phyloP scores from a whole-genome alignment of 2,113 vertebrate species.

The Hassar affinis region DNA sequence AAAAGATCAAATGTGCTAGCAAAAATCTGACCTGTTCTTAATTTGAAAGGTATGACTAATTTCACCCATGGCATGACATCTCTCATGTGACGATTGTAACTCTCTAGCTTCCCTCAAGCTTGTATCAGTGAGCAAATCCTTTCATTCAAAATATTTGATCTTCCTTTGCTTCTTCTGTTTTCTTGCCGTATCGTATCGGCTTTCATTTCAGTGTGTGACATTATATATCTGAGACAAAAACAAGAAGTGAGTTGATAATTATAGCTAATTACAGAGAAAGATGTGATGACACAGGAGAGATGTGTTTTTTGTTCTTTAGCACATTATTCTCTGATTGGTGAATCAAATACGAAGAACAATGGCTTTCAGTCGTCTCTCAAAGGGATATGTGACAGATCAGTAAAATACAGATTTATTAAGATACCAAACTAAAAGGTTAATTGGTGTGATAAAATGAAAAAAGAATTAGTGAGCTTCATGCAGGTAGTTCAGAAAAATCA shows the following conservation, averaged over 20 bases:
- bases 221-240: background rate
- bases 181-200: background rate
- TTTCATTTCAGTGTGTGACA: background rate
- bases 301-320: constrained; percentile 3
- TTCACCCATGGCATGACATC: background rate
- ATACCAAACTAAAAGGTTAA: constrained; percentile 4
- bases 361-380: background rate
- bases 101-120: background rate
- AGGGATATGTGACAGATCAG: background rate
- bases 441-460: background rate
- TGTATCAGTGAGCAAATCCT: background rate
- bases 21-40: background rate
- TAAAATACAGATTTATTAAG: background rate
- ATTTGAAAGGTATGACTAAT: background rate
- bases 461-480: background rate
- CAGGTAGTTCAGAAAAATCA: background rate
- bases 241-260: constrained; percentile 12
- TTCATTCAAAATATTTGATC: background rate
- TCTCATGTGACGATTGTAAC: background rate
- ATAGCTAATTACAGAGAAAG: constrained; percentile 9
- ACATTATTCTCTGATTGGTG: background rate
- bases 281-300: background rate
- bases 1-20: background rate
- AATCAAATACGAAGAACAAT: background rate
- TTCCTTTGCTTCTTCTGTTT: background rate